Evolutionary conservation across 2,113 vertebrate species (phyloP), one percentile per base, ranked within the genome.

Genomic region (Spilogale gracilis): DNA sequence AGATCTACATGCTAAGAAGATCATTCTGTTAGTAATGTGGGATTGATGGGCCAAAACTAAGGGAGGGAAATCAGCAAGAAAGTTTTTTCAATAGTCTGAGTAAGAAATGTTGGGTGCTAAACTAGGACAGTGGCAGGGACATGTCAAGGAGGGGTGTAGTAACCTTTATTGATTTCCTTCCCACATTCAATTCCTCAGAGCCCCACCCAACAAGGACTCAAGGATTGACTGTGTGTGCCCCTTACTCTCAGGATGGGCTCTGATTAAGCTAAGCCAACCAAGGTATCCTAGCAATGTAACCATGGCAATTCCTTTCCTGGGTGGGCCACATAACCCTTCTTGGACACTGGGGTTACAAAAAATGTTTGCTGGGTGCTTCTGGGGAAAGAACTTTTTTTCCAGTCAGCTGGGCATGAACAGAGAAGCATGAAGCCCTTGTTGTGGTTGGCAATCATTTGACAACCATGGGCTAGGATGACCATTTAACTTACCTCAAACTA

Each of bases 401-500:
- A 14, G 85, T 88, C 18, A 67, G 32, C 25, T 86, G 20, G 27
- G 82, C 4, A 43, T 67, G 23, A 84, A 94, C 32, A 88, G 21
- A 63, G 69, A 74, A 88, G 10, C 0, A 0, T 76, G 45, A 89
- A 81, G 61, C n/a, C 27, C 45, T 84, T 65, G 81, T 2, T 85
- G n/a, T 43, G 63, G n/a, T 71, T 93, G 78, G 58, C 50, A 84
- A 21, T 93, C 48, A 1, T 48, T 80, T 85, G 86, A 80, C 79
- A 95, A 14, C 45, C 50, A 45, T 88, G 58, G 81, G 20, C 30
- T 82, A 20, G 5, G 4, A 45, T 89, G 43, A 38, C 50, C 20
- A 52, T 91, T n/a, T 92, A 84, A 89, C 85, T 94, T 90, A 91
- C 50, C 45, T 48, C 63, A 97, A 89, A 87, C 8, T 30, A 85